Base-by-base conservation (phyloP, 1,140 invertebrate genomes). In the Cataglyphis hispanica region DNA sequence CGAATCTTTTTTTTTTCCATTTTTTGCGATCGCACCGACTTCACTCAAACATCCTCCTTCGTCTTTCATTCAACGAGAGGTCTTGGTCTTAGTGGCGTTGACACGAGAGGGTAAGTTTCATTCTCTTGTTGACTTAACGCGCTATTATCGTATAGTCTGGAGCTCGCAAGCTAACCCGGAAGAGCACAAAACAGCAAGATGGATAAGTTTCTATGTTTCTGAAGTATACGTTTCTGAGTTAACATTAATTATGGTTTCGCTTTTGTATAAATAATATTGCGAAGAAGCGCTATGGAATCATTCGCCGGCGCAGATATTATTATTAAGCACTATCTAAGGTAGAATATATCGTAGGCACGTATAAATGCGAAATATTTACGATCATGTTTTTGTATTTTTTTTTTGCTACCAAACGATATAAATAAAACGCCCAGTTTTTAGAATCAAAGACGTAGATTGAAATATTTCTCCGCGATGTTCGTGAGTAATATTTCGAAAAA, bases 1-100 rank as follows among this genome's bases (percentile, higher is more conserved):
- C 75, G 37, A 84, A 88, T 86, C 81, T 46, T 60, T 84, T n/a
- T 25, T 84, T 56, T 46, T 25, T 80, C 22, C 19, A 37, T 70
- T 70, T 53, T 67, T 61, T 46, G 75, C 13, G 53, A 81, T 76
- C 56, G 60, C 27, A 34, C 70, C 13, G 34, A 27, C 40, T 75
- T 75, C 2, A 19, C n/a, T 37, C 5, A 56, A 34, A 69, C 34
- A 69, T 50, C 22, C 8, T 2, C 6, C 22, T 10, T 7, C 22
- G n/a, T 10, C 34, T 3, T 13, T 16, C 53, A 34, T 70, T 81
- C 22, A 4, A 69, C 22, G 34, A 46, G 5, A 40, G 46, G 13
- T 67, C 46, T 61, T 8, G 11, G 10, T 72, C 13, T 7, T 19
- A 6, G 16, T 58, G 19, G 16, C 22, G 6, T 34, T 46, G n/a